Percentiles rank a stretch among this genome's conserved stretches.
phyloP scores from a whole-genome alignment of 2,888 invertebrate species.

The Synergus itoensis region DNA sequence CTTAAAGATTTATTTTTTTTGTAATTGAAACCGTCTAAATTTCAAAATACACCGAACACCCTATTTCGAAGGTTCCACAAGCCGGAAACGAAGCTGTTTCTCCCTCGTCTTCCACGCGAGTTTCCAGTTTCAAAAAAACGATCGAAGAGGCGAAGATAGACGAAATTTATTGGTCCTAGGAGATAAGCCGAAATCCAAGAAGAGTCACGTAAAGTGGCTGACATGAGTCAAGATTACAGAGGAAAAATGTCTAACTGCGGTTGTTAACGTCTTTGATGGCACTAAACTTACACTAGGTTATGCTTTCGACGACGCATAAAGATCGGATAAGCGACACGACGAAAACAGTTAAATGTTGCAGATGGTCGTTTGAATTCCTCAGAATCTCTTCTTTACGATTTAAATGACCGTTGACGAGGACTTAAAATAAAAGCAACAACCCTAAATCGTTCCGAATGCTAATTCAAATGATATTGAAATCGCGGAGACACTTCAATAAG shows the following conservation, averaged over 20 bases:
- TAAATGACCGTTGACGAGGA: neutral
- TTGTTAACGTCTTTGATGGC: slow-evolving; percentile 21
- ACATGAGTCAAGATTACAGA: slow-evolving; percentile 4
- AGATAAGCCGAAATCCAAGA: slow-evolving; percentile 27
- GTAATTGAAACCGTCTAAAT: neutral
- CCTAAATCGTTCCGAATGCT: neutral
- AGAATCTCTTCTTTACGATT: slow-evolving; percentile 19
- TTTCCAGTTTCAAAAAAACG: slow-evolving; percentile 13
- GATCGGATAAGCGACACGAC: slow-evolving; percentile 21
- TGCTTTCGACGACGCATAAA: slow-evolving; percentile 26
- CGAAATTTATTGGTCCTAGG: slow-evolving; percentile 17
- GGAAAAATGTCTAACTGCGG: slow-evolving; percentile 10
- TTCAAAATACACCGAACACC: neutral
- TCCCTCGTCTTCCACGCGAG: neutral
- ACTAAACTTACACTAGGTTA: slow-evolving; percentile 33
- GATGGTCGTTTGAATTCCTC: neutral
- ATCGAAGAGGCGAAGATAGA: slow-evolving; percentile 8
- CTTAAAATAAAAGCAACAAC: neutral
- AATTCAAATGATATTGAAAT: slow-evolving; percentile 8
- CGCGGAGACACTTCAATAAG: neutral
- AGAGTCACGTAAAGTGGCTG: slow-evolving; percentile 6
- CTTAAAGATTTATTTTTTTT: neutral
- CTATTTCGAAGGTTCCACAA: neutral
- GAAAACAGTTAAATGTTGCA: slow-evolving; percentile 11
- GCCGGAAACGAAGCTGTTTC: neutral